phyloP scores from a whole-genome alignment of 2,113 vertebrate genomes.

The Bubo scandiacus region DNA sequence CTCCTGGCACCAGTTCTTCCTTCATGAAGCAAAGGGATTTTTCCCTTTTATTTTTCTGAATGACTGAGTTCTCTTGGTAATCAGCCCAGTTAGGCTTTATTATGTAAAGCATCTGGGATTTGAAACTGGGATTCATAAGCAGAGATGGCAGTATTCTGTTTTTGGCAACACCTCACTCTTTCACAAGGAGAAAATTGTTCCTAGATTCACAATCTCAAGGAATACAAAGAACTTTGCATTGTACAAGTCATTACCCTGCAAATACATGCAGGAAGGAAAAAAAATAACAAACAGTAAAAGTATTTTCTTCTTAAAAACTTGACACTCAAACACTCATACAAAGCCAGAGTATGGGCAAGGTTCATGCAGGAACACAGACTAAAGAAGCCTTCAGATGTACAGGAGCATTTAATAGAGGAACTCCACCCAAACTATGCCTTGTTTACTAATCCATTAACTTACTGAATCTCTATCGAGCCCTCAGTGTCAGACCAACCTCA shows the following conservation, averaged over 20 bases:
- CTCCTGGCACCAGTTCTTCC: constrained; percentile 9
- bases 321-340: neutral
- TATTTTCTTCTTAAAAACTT: neutral
- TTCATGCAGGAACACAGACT: neutral
- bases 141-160: constrained; percentile 57
- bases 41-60: constrained; percentile 62
- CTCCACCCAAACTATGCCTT: neutral
- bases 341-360: neutral
- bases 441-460: neutral
- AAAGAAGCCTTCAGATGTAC: neutral
- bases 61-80: constrained; percentile 59
- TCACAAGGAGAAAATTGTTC: constrained; percentile 56
- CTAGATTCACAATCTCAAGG: constrained; percentile 19
- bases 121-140: constrained; percentile 70
- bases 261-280: neutral
- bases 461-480: neutral
- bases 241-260: neutral
- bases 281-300: neutral
- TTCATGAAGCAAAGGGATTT: constrained; percentile 44
- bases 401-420: neutral
- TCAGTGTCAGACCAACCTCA: neutral
- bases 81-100: constrained; percentile 66
- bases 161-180: constrained; percentile 53
- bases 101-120: constrained; percentile 68
- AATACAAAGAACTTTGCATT: constrained; percentile 24